A percentile compares a stretch with the other conserved stretches of the same genome.
Conservation (phyloP, 2,113 vertebrate species). For the western clawed frog (Xenopus tropicalis) region UCB_Xtro_10.0 CM004444.2:124105501-124106000, state of each 20-base stretch:
- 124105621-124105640: slow-evolving; percentile 15
- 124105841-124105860: neutral
- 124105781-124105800: neutral
- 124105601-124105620: slow-evolving; percentile 5
- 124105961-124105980: too few relatives aligned
- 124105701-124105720: neutral
- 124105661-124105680: neutral
- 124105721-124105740: neutral
- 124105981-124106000: too few relatives aligned
- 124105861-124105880: neutral
- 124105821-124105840: neutral
- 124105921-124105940: too few relatives aligned
- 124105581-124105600: slow-evolving; percentile 8
- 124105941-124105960: too few relatives aligned
- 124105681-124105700: neutral
- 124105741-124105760: neutral
- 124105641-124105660: slow-evolving; percentile 15
- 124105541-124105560: slow-evolving; percentile 5
- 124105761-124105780: neutral
- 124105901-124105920: neutral
- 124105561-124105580: slow-evolving; percentile 8
- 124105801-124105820: neutral
- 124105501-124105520: slow-evolving; percentile 19
- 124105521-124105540: slow-evolving; percentile 13
- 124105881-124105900: neutral